Evolutionary conservation across 1,140 invertebrate genomes (phyloP).

Genomic region (Drosophila tsacasi): DNA sequence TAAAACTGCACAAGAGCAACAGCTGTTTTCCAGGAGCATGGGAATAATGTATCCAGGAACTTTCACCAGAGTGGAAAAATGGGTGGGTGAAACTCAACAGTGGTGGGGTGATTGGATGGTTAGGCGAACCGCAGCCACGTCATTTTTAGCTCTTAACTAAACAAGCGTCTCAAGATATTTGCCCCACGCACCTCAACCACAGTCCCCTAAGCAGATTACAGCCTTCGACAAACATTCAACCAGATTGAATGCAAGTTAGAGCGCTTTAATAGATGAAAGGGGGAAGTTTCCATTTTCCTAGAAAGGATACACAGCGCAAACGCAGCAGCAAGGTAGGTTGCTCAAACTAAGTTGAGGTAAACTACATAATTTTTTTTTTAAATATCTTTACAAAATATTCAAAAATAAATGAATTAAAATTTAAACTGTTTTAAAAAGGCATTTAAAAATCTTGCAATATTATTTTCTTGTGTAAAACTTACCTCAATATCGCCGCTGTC

Average conservation of each 20-base stretch:
- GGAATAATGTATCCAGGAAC: conserved; percentile 24
- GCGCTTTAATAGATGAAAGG: conserved; percentile 23
- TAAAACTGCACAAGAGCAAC: conserved; percentile 60
- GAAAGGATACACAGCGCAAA: conserved; percentile 1
- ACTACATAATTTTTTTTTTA: too few relatives aligned
- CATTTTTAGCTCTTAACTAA: conserved; percentile 56
- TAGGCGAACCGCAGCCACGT: conserved; percentile 40
- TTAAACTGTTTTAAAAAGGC: neutral
- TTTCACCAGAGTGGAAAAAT: neutral
- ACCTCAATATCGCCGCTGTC: conserved; percentile 89
- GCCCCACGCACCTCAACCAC: conserved; percentile 43
- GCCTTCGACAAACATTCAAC: conserved; percentile 45
- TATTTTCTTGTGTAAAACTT: conserved; percentile 42
- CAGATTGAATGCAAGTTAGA: conserved; percentile 26
- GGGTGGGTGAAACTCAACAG: too few relatives aligned
- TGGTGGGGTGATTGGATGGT: neutral
- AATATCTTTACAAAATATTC: neutral
- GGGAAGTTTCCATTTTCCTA: neutral
- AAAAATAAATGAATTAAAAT: neutral
- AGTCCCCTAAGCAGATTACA: conserved; percentile 44
- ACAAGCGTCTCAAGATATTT: conserved; percentile 50
- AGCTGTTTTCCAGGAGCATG: conserved; percentile 42
- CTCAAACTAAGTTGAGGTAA: too few relatives aligned
- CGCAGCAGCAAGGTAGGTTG: neutral
- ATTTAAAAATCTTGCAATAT: neutral